phyloP scores from a whole-genome alignment of 1,140 invertebrate species.

The Dryas iulia region DNA sequence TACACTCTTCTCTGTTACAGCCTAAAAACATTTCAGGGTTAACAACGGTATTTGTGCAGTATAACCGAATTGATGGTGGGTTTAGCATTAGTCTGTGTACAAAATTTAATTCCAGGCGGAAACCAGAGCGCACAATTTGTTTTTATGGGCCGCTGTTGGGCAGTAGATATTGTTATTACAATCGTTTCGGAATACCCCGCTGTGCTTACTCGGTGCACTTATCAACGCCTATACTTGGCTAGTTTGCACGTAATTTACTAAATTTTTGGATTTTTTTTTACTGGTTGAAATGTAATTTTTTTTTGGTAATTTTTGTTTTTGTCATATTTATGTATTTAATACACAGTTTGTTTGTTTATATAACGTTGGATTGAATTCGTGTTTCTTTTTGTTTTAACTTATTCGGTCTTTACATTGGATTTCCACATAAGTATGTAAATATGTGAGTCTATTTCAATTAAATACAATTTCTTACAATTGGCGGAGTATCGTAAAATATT shows the following conservation, averaged over 20 bases:
- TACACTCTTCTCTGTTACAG: slow-evolving; percentile 42
- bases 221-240: slow-evolving; percentile 37
- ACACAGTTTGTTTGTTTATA: too few species aligned
- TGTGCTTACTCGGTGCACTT: slow-evolving; percentile 47
- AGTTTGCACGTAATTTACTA: slow-evolving; percentile 37
- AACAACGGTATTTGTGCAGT: slow-evolving; percentile 2
- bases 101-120: slow-evolving; percentile 45
- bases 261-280: neutral
- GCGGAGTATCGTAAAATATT: too few species aligned
- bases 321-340: neutral
- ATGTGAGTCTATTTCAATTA: too few species aligned
- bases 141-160: slow-evolving; percentile 51
- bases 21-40: slow-evolving; percentile 2
- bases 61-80: neutral
- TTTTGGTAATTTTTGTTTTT: neutral
- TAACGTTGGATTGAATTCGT: too few species aligned
- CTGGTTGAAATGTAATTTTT: neutral
- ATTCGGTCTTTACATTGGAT: too few species aligned
- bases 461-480: too few species aligned
- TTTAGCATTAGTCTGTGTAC: slow-evolving; percentile 32
- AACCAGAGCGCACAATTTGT: slow-evolving; percentile 53
- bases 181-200: slow-evolving; percentile 43
- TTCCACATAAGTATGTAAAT: too few species aligned
- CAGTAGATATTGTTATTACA: slow-evolving; percentile 54
- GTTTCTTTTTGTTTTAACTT: too few species aligned